Evolutionary conservation across 2,797 vertebrate genomes (phyloP).

Genomic region (Gastrophryne carolinensis): DNA sequence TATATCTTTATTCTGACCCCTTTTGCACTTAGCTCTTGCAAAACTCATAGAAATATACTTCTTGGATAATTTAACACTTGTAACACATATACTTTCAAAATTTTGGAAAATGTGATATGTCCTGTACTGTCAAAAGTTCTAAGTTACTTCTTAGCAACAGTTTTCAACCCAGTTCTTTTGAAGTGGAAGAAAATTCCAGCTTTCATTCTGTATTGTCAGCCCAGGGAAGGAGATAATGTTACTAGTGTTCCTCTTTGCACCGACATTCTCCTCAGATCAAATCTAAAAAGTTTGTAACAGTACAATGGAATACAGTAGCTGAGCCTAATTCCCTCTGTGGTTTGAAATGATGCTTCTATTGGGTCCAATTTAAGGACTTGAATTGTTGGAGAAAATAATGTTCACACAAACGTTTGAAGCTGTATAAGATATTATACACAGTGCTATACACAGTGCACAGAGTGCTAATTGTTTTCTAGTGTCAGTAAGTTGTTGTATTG

Average conservation of each 20-base stretch:
- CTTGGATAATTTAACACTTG: slow-evolving; percentile 21
- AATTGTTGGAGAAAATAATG: no score
- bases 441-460: no score
- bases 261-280: no score
- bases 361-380: no score
- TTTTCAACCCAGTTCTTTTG: slow-evolving; percentile 1
- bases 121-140: slow-evolving; percentile 1
- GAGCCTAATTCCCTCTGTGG: no score
- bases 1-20: background rate
- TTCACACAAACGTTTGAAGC: no score
- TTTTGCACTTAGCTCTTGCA: background rate
- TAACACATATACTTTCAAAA: slow-evolving; percentile 20
- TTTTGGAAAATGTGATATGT: slow-evolving; percentile 15
- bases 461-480: no score
- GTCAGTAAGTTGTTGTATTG: no score
- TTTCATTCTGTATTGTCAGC: slow-evolving; percentile 34
- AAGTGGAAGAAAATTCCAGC: slow-evolving; percentile 15
- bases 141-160: background rate
- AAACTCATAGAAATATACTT: background rate
- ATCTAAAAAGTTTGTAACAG: no score
- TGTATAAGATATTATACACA: no score
- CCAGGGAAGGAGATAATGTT: slow-evolving; percentile 3
- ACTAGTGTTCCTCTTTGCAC: background rate
- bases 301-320: no score
- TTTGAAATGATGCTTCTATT: no score